A percentile compares a stretch with the other conserved stretches of the same genome.
Conservation (phyloP, 2,113 vertebrate species). For the Notothenia rossii region DNA sequence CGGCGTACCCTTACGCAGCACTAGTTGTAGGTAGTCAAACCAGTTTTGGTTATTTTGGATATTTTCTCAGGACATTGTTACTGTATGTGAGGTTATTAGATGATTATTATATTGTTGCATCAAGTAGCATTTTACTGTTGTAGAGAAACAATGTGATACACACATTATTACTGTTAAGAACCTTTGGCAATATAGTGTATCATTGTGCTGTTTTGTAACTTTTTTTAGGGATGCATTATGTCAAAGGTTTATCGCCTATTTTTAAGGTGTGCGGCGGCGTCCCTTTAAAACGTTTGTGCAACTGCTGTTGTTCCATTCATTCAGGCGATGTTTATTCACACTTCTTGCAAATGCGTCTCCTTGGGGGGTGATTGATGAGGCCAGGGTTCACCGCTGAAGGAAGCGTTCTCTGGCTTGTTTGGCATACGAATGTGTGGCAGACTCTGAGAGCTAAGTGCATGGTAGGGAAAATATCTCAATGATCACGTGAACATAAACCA, state of each 20-base stretch:
- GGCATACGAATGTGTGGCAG: constrained; percentile 39
- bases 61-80: constrained; percentile 19
- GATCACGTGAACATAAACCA: constrained; percentile 22
- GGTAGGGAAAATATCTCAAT: background rate
- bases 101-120: too few relatives aligned
- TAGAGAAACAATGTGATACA: too few relatives aligned
- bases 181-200: too few relatives aligned
- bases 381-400: constrained; percentile 43
- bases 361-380: constrained; percentile 67
- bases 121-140: too few relatives aligned
- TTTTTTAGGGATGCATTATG: too few relatives aligned
- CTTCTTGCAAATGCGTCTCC: constrained; percentile 23
- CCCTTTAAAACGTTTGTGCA: constrained; percentile 48
- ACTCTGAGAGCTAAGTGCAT: background rate
- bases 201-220: too few relatives aligned
- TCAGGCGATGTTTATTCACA: constrained; percentile 42
- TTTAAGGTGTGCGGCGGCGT: constrained; percentile 21
- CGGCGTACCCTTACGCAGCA: too few relatives aligned
- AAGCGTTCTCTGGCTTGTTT: constrained; percentile 9
- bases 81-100: too few relatives aligned
- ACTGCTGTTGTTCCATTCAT: constrained; percentile 12
- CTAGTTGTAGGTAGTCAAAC: too few relatives aligned
- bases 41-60: constrained; percentile 19
- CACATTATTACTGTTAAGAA: too few relatives aligned
- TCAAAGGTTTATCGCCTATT: too few relatives aligned